Conservation (phyloP, 2,888 invertebrate species). For the Ichneumon xanthorius region DNA sequence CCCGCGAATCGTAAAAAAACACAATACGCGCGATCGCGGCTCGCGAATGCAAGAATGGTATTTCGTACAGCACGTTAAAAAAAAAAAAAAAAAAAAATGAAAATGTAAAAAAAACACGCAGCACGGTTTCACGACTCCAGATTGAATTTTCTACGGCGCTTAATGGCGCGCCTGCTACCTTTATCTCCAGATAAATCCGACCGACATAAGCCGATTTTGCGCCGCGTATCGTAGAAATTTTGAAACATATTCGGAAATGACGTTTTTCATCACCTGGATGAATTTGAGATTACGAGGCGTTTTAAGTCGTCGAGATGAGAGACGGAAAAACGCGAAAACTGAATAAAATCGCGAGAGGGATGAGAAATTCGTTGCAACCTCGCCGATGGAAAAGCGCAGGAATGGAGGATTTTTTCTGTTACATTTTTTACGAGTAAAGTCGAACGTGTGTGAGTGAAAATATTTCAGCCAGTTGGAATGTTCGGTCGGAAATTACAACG, state of each 20-base stretch:
- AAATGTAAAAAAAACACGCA: neutral
- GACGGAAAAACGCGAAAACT: neutral
- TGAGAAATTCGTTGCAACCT: neutral
- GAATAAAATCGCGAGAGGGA: neutral
- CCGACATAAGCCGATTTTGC: neutral
- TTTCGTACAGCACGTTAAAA: neutral
- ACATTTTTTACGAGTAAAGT: neutral
- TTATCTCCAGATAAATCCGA: too few relatives aligned
- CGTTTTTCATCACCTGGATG: neutral
- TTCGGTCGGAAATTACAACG: neutral
- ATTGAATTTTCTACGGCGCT: neutral
- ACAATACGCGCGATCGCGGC: neutral
- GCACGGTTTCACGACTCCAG: neutral
- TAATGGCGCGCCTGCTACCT: neutral
- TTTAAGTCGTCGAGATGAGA: neutral
- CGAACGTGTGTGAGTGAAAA: neutral
- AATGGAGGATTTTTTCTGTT: neutral
- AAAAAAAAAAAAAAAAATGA: neutral
- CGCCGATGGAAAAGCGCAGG: neutral
- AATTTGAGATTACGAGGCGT: neutral
- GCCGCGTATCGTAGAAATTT: neutral
- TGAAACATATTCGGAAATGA: neutral
- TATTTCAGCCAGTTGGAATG: neutral
- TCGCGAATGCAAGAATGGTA: neutral
- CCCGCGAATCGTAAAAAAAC: constrained; percentile 18